A percentile compares a stretch with the other conserved stretches of the same genome.
Evolutionary conservation across 2,113 vertebrate species (phyloP).

Genomic region (Silurus asotus): DNA sequence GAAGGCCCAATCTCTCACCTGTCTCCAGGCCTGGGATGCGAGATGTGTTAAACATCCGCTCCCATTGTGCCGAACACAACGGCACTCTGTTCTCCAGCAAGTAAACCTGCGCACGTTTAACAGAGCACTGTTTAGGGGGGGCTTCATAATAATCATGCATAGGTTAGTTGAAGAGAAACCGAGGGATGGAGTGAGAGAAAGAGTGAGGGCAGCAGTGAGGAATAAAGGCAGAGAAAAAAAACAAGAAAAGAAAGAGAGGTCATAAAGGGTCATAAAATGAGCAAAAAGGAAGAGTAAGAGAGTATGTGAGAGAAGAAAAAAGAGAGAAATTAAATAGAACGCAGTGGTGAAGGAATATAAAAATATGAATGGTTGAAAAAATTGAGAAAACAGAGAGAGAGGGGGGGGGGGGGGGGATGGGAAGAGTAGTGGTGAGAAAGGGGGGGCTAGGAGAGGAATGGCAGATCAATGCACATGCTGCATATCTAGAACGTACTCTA

Average conservation of each 20-base stretch:
- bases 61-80: slow-evolving; percentile 96
- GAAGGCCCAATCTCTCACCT: slow-evolving; percentile 77
- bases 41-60: slow-evolving; percentile 93
- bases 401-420: no score
- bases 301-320: background rate
- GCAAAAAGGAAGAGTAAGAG: background rate
- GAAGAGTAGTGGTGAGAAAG: background rate
- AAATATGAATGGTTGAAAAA: background rate
- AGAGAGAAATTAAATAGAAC: background rate
- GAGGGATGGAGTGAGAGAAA: background rate
- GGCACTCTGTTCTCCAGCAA: slow-evolving; percentile 92
- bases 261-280: background rate
- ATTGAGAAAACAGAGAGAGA: background rate
- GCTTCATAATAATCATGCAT: slow-evolving; percentile 34
- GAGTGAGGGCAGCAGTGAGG: background rate
- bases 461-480: background rate
- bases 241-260: background rate
- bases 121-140: slow-evolving; percentile 65
- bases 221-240: background rate
- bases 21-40: slow-evolving; percentile 87
- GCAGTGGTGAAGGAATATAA: background rate
- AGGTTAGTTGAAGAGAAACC: slow-evolving; percentile 6
- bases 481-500: background rate
- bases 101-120: slow-evolving; percentile 76
- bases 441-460: background rate